Evolutionary conservation across 2,888 invertebrate genomes (phyloP).

Genomic region (Oasisia sp.): DNA sequence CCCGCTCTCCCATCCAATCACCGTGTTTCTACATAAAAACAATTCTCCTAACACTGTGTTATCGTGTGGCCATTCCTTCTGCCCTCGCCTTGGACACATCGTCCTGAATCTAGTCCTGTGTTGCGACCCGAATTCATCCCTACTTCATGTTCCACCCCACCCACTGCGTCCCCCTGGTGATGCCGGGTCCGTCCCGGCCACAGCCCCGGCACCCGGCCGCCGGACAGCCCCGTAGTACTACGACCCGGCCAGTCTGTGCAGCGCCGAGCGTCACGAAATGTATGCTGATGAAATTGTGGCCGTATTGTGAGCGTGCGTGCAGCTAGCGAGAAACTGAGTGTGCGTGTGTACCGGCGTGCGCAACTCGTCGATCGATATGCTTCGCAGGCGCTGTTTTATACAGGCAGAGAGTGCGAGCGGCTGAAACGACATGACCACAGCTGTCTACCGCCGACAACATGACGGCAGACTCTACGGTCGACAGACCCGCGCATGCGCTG

Average conservation of each 20-base stretch:
- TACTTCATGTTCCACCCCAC: too few relatives aligned
- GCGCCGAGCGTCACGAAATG: neutral
- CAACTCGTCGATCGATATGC: neutral
- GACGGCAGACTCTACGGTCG: neutral
- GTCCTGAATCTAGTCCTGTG: too few relatives aligned
- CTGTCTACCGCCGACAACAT: neutral
- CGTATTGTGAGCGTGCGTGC: constrained; percentile 5
- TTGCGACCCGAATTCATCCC: too few relatives aligned
- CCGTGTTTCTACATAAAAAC: too few relatives aligned
- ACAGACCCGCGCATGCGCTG: neutral
- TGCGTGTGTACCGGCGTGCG: neutral
- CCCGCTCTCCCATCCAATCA: too few relatives aligned
- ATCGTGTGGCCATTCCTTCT: too few relatives aligned
- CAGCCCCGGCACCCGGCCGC: neutral
- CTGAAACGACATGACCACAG: neutral
- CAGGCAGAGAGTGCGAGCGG: neutral
- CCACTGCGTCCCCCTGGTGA: too few relatives aligned
- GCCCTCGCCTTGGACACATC: too few relatives aligned
- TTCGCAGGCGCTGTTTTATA: neutral
- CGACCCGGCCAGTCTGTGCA: neutral
- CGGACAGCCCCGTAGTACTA: neutral
- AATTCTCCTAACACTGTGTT: too few relatives aligned
- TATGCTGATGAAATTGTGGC: constrained; percentile 17
- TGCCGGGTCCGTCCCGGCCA: neutral
- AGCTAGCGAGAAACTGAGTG: neutral